Evolutionary conservation across 2,797 vertebrate genomes (phyloP).

Genomic region (Diplodus puntazzo): DNA sequence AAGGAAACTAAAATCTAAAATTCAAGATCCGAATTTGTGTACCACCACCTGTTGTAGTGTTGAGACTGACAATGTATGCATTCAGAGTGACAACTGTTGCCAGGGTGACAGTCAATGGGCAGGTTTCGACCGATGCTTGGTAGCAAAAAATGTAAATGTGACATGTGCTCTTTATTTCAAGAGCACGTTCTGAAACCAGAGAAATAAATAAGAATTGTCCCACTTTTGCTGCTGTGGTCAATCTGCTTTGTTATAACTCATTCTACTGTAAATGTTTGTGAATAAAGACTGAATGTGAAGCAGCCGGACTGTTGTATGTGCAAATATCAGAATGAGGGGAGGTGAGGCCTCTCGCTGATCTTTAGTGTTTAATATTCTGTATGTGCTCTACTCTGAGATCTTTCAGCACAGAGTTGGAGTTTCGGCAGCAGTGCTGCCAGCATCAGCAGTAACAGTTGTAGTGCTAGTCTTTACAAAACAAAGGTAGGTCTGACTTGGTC

Average conservation of each 20-base stretch:
- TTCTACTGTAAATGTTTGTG: background rate
- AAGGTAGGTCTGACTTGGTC: background rate
- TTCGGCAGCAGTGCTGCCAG: no score
- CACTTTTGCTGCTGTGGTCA: background rate
- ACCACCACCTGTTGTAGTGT: no score
- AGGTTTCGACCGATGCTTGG: no score
- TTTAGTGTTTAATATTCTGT: background rate
- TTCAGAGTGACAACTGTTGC: no score
- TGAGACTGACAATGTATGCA: no score
- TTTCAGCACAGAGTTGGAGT: background rate
- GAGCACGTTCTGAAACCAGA: background rate
- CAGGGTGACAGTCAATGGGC: no score
- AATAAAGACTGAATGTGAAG: background rate
- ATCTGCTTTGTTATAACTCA: background rate
- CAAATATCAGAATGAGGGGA: background rate
- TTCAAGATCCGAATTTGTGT: no score
- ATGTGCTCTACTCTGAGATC: background rate
- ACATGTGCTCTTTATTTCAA: background rate
- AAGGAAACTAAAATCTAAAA: no score
- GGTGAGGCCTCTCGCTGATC: background rate
- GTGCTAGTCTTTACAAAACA: background rate
- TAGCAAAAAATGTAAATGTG: background rate
- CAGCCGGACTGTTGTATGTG: background rate
- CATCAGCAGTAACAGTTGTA: no score
- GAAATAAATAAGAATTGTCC: background rate